Percentiles rank a stretch among this genome's conserved stretches.
Evolutionary conservation across 2,113 vertebrate genomes (phyloP).

Genomic region (Grus americana): DNA sequence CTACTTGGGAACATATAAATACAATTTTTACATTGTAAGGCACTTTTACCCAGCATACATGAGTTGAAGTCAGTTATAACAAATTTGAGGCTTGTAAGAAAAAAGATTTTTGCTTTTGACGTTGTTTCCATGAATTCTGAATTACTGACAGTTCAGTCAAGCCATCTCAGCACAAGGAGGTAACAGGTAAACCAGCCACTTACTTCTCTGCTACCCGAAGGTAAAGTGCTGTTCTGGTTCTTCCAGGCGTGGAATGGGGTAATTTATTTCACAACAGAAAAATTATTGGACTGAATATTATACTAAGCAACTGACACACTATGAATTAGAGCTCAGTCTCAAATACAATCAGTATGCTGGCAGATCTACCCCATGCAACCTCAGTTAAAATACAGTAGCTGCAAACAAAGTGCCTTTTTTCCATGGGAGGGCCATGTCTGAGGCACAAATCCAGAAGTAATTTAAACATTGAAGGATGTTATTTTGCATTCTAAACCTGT

Average conservation of each 20-base stretch:
- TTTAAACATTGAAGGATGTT: slow-evolving; percentile 57
- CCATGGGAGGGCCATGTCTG: slow-evolving; percentile 58
- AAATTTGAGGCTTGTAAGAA: slow-evolving; percentile 59
- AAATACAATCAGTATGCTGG: slow-evolving; percentile 66
- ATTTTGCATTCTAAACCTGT: slow-evolving; percentile 66
- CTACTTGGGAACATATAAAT: slow-evolving; percentile 82
- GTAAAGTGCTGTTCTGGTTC: slow-evolving; percentile 74
- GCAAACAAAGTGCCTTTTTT: slow-evolving; percentile 73
- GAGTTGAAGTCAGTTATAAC: slow-evolving; percentile 67
- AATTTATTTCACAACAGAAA: slow-evolving; percentile 45
- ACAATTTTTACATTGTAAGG: slow-evolving; percentile 82
- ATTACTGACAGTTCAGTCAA: slow-evolving; percentile 47
- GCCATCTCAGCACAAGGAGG: slow-evolving; percentile 70
- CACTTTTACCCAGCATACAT: slow-evolving; percentile 83
- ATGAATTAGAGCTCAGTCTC: slow-evolving; percentile 62
- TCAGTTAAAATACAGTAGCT: slow-evolving; percentile 73
- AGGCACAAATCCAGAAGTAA: slow-evolving; percentile 69
- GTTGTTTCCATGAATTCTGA: slow-evolving; percentile 58
- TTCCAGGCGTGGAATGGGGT: slow-evolving; percentile 65
- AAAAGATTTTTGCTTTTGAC: slow-evolving; percentile 52
- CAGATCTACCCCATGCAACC: slow-evolving; percentile 69
- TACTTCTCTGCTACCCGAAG: slow-evolving; percentile 63
- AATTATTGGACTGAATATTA: slow-evolving; percentile 48
- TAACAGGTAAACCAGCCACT: slow-evolving; percentile 70
- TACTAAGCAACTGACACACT: slow-evolving; percentile 49